Percentiles rank a stretch among this genome's conserved stretches.
Conservation (phyloP, 2,113 vertebrate genomes). For the Anas platyrhynchos region DNA sequence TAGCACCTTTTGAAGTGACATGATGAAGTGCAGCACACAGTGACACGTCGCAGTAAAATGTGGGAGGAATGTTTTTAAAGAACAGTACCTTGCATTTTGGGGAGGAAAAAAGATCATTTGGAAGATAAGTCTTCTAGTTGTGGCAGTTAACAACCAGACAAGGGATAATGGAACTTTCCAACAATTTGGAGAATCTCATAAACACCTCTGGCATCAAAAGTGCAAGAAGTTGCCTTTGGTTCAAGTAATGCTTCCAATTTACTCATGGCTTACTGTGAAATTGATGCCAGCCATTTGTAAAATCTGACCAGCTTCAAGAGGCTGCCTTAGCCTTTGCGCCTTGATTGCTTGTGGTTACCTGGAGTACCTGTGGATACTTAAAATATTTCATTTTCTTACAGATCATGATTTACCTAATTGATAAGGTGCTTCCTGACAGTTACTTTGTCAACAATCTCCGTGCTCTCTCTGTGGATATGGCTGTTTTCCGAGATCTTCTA, state of each 20-base stretch:
- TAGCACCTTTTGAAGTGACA: slow-evolving; percentile 30
- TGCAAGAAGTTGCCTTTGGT: background rate
- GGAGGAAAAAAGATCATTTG: background rate
- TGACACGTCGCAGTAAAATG: background rate
- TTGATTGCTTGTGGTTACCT: background rate
- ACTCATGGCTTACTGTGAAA: background rate
- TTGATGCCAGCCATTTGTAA: background rate
- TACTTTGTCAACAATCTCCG: slow-evolving; percentile 98
- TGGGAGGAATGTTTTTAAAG: background rate
- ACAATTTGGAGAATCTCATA: background rate
- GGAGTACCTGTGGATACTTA: background rate
- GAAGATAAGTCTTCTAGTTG: background rate
- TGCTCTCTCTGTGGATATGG: slow-evolving; percentile 94
- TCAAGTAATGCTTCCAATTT: background rate
- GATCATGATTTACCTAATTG: slow-evolving; percentile 99
- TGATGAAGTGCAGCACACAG: background rate
- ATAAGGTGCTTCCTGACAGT: slow-evolving; percentile 97
- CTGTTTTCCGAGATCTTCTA: slow-evolving; percentile 89
- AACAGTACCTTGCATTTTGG: background rate
- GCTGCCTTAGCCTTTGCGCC: background rate
- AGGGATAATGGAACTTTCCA: background rate
- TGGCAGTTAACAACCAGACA: background rate
- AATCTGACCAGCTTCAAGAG: background rate
- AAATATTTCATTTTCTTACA: slow-evolving; percentile 61
- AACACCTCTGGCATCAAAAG: background rate